Base-by-base conservation (phyloP, 2,888 invertebrate genomes). In the Polyommatus icarus region DNA sequence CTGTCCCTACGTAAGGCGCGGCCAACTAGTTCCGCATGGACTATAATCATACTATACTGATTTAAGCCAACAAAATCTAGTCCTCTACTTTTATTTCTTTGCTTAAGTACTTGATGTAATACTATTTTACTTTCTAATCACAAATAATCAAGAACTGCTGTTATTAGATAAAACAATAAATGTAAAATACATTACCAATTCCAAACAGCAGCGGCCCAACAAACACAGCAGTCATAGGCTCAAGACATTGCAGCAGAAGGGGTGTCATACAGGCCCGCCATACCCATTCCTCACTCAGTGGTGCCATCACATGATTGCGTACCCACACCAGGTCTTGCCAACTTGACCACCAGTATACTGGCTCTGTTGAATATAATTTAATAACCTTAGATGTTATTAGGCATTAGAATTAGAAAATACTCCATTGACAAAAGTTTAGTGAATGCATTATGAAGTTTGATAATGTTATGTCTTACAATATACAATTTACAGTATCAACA, bases 261-360 rank as follows among this genome's bases (percentile, higher is more conserved):
- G 99, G 98, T 91, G 99, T 94, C 98, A 99, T 99, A 86, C 99
- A 99, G 0, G 98, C 98, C 82, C 99, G 95, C 91, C 98, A 99
- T 8, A 98, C 98, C 94, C 99, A 98, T 89, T 99, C 99, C 90
- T 99, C 99, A 78, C 98, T 98, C 76, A 99, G 88, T 0, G 99
- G 99, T 0, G 99, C 99, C 84, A 99, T 97, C 46, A 99, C 90
- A 86, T 98, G 97, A 88, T 98, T 98, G 80, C 99, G 95, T 83
- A 98, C 95, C 98, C 98, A 98, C 50, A 97, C 95, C 77, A 97
- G 91, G 84, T 97, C 97, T 83, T 95, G 95, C 80, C 96, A 91
- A 83, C 96, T 96, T 78, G 95, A 95, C 78, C 95, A 88, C 98
- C 98, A 96, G 83, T 96, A 97, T 79, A 95, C 92, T 0, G 96